Conservation (phyloP, 2,113 vertebrate genomes). For the Paramormyrops kingsleyae region DNA sequence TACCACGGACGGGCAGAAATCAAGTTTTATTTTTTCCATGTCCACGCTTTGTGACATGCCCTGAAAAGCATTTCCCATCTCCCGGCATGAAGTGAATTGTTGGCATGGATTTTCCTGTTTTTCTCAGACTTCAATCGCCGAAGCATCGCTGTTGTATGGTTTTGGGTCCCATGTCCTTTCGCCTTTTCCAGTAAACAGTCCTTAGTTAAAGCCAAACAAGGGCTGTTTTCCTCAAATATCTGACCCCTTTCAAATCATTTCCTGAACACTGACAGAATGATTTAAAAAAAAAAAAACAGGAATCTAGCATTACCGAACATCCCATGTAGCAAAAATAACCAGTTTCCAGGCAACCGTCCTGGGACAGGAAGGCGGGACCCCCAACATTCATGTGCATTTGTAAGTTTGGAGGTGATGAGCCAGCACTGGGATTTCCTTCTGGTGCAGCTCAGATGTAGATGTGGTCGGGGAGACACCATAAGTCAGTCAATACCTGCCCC, state of each 20-base stretch:
- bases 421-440: slow-evolving; percentile 7
- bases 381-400: not conserved
- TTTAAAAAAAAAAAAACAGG: not conserved
- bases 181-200: slow-evolving; percentile 9
- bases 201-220: slow-evolving; percentile 19
- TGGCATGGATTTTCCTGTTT: not conserved
- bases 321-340: slow-evolving; percentile 8
- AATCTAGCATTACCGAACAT: slow-evolving; percentile 6
- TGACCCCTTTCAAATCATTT: slow-evolving; percentile 15
- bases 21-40: not conserved
- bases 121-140: not conserved
- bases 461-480: not conserved
- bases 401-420: not conserved
- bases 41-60: not conserved
- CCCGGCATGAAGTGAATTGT: not conserved
- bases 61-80: not conserved
- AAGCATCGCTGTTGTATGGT: not conserved
- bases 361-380: not conserved
- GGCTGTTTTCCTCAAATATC: not conserved
- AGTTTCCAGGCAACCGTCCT: not conserved
- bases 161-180: not conserved
- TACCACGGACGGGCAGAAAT: not conserved
- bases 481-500: not conserved
- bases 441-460: not conserved
- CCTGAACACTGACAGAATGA: slow-evolving; percentile 8